Conservation (phyloP, 1,140 invertebrate species). For the Dinothrombium tinctorium region DNA sequence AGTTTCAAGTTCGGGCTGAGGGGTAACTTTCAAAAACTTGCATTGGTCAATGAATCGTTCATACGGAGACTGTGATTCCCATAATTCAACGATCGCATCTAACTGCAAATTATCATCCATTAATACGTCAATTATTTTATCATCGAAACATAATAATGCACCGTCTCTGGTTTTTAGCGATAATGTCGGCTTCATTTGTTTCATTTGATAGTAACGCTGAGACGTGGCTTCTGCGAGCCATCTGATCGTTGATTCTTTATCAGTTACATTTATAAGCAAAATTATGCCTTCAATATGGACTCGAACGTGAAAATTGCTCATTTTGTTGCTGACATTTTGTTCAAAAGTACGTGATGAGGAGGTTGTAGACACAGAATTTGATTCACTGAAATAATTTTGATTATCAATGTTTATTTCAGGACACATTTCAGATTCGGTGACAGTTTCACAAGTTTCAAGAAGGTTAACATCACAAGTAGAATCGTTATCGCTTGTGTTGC, state of each 20-base stretch:
- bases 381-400: not conserved
- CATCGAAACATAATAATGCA: slow-evolving; percentile 20
- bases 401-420: not conserved
- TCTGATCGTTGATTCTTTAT: slow-evolving; percentile 26
- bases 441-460: not conserved
- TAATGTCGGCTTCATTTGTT: slow-evolving; percentile 20
- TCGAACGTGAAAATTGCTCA: not conserved
- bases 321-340: not conserved
- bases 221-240: slow-evolving; percentile 43
- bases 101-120: slow-evolving; percentile 18
- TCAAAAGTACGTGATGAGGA: not conserved
- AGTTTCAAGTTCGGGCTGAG: not conserved
- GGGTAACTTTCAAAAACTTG: slow-evolving; percentile 7
- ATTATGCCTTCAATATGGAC: not conserved
- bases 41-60: slow-evolving; percentile 22
- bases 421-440: not conserved
- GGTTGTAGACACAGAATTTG: not conserved
- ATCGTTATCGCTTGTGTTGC: not conserved
- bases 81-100: slow-evolving; percentile 18
- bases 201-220: slow-evolving; percentile 35
- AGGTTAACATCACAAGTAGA: not conserved
- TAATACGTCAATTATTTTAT: slow-evolving; percentile 20
- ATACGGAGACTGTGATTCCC: slow-evolving; percentile 21
- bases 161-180: slow-evolving; percentile 22
- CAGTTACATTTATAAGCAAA: slow-evolving; percentile 34